Conservation (phyloP, 2,797 vertebrate species). For the Basileuterus tristriatus region DNA sequence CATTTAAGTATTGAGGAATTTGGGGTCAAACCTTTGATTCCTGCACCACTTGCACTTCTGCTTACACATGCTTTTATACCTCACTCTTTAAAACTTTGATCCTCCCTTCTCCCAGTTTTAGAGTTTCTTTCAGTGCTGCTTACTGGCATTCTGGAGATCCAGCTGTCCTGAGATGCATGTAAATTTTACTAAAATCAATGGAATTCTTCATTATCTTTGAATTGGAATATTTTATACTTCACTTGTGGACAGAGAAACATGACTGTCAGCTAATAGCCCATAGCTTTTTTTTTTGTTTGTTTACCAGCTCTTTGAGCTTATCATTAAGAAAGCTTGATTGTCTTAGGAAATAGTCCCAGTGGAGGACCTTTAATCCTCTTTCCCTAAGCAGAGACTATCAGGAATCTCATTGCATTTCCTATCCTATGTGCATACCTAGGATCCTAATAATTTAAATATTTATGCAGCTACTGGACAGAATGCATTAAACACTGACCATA, state of each 20-base stretch:
- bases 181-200: not conserved
- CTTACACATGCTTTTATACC: not conserved
- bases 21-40: not conserved
- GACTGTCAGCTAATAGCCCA: not conserved
- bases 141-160: not conserved
- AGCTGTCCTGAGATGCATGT: not conserved
- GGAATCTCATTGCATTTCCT: not conserved
- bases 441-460: not conserved
- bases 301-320: not conserved
- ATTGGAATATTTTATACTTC: not conserved
- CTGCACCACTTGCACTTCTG: not conserved
- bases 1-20: not conserved
- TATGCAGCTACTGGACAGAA: not conserved
- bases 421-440: not conserved
- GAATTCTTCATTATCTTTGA: not conserved
- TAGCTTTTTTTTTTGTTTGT: not conserved
- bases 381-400: not conserved
- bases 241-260: not conserved
- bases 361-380: not conserved
- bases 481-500: not conserved
- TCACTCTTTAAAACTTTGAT: not conserved
- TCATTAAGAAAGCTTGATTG: not conserved
- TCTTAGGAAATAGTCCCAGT: not conserved
- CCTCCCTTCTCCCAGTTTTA: fast-evolving
- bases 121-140: not conserved